Evolutionary conservation across 1,140 invertebrate genomes (phyloP).

Genomic region (Ylistrum balloti): DNA sequence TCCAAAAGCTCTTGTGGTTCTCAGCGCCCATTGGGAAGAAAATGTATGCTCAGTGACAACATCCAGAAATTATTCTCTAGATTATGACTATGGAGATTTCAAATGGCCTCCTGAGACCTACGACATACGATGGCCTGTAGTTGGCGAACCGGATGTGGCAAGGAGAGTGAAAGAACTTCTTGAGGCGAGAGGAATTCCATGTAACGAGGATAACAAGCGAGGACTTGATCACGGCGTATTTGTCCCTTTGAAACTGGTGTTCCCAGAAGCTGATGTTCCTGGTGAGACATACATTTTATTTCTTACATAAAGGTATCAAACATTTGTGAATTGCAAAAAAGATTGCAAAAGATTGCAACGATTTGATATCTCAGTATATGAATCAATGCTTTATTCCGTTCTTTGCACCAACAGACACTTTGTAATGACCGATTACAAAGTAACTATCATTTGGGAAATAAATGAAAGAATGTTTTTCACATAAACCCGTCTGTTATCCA

Average conservation of each 20-base stretch:
- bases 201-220: constrained; percentile 58
- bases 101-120: constrained; percentile 67
- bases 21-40: constrained; percentile 77
- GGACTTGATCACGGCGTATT: constrained; percentile 77
- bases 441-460: no score
- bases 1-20: constrained; percentile 69
- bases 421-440: no score
- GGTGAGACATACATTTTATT: constrained; percentile 52
- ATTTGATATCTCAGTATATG: no score
- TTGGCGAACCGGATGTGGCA: constrained; percentile 64
- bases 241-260: constrained; percentile 69
- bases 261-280: constrained; percentile 71
- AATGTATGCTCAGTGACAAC: constrained; percentile 64
- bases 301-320: no score
- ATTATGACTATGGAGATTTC: constrained; percentile 74
- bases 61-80: constrained; percentile 60
- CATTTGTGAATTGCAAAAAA: no score
- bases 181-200: constrained; percentile 63
- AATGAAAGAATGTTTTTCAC: no score
- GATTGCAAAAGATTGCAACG: no score
- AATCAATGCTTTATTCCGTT: no score
- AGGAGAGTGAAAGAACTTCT: constrained; percentile 63
- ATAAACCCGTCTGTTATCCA: no score
- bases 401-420: no score
- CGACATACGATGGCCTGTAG: constrained; percentile 68